Conservation (phyloP, 2,888 invertebrate genomes). For the Pycnomerus fuliginosus region DNA sequence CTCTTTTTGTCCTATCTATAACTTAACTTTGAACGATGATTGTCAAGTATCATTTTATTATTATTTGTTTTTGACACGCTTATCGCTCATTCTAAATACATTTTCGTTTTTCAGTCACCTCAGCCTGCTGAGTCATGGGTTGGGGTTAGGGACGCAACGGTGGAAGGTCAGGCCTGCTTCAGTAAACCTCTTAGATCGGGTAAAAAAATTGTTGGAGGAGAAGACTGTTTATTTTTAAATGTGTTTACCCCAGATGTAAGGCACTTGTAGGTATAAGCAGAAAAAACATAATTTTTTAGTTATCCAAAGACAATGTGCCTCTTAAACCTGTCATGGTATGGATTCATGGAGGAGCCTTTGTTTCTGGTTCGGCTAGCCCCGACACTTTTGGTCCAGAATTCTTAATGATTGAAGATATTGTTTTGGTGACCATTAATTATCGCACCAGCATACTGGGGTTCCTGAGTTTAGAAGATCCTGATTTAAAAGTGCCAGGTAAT, state of each 20-base stretch:
- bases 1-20: too few relatives aligned
- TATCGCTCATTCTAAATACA: too few relatives aligned
- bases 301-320: slow-evolving; percentile 13
- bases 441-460: slow-evolving; percentile 48
- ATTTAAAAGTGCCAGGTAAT: too few relatives aligned
- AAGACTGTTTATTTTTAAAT: background rate
- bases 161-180: background rate
- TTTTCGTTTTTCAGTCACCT: background rate
- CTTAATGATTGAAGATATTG: slow-evolving; percentile 46
- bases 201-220: background rate
- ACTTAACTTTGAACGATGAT: too few relatives aligned
- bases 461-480: too few relatives aligned
- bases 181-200: background rate
- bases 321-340: slow-evolving; percentile 51
- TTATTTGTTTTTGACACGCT: too few relatives aligned
- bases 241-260: background rate
- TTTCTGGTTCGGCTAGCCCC: slow-evolving; percentile 41
- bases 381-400: slow-evolving; percentile 46
- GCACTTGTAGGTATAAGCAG: background rate
- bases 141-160: background rate
- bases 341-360: slow-evolving; percentile 51
- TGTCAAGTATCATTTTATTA: too few relatives aligned
- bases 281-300: slow-evolving; percentile 9
- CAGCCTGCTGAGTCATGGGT: background rate
- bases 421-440: slow-evolving; percentile 48